phyloP scores from a whole-genome alignment of 2,113 vertebrate genomes.

The Arenaria interpres region DNA sequence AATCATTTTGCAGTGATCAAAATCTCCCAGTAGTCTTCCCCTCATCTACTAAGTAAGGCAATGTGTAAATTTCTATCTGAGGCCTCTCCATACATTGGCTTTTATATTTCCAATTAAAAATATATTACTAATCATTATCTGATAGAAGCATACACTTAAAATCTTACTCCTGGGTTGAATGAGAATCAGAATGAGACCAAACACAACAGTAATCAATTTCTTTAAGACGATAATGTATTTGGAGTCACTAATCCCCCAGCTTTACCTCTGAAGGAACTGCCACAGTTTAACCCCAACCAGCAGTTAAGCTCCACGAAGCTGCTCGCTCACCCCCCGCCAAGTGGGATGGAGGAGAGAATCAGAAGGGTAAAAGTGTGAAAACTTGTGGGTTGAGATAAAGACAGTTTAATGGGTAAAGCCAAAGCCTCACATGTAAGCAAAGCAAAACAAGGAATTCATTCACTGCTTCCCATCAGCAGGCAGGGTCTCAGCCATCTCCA shows the following conservation, averaged over 20 bases:
- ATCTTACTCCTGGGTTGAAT: not conserved
- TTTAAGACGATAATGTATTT: not conserved
- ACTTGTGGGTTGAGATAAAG: not conserved
- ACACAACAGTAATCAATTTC: not conserved
- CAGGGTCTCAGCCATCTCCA: not conserved
- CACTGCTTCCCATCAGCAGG: not conserved
- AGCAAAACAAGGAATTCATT: not conserved
- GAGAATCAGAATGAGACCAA: not conserved
- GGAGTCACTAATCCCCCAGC: not conserved
- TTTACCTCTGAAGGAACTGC: not conserved
- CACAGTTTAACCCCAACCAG: not conserved
- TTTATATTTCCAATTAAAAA: not conserved
- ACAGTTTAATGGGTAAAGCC: not conserved
- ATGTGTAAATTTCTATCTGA: not conserved
- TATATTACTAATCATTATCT: not conserved
- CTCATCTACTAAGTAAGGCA: not conserved
- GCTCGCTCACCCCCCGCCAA: not conserved
- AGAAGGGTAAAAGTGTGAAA: not conserved
- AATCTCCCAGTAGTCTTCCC: not conserved
- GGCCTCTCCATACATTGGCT: not conserved
- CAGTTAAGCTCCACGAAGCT: not conserved
- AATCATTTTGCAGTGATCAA: not conserved
- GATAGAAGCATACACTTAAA: not conserved
- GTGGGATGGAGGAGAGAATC: not conserved
- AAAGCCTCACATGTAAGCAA: not conserved